Base-by-base conservation (phyloP, 2,797 vertebrate species). In the Acipenser oxyrinchus region DNA sequence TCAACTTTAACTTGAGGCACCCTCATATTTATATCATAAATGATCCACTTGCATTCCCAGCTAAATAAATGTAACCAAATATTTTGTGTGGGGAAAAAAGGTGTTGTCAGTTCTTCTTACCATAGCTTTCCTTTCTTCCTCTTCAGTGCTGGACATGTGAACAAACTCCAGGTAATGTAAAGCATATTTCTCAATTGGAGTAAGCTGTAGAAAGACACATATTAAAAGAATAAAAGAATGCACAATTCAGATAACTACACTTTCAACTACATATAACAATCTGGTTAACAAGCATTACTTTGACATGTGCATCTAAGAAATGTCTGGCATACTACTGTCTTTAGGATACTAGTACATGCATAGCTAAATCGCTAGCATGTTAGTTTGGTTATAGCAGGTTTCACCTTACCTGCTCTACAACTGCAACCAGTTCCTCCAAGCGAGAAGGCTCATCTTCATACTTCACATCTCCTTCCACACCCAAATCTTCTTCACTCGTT, bases 121-220 rank as follows among this genome's bases (percentile, higher is more conserved):
- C 91, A 93, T 82, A 64, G 87, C 75, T 71, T 71, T 69, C 70
- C 79, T 74, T 81, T 93, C 91, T 13, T 64, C 79, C 50, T 93
- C 88, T 1, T 92, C 87, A 58, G 82, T 81, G 72, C 87, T 48
- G 52, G 82, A 83, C 74, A 82, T 71, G 0, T 95, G 90, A 72
- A 94, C 89, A 72, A 91, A 90, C 75, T 96, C 94, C 76, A 97
- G 82, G 72, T 94, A 97, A 83, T 96, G 92, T 74, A 97, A 85
- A 23, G 95, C 95, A 15, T 97, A 96, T 69, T 87, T 91, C 81
- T 97, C 95, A 66, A 97, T 96, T 11, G 94, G 95, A 58, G 94
- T 97, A 69, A 97, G 91, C 95, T 96, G 78, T 66, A 67, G 51
- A 74, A 69, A 68, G 18, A 66, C 12, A 65, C 6, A 66, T 2